phyloP scores from a whole-genome alignment of 1,140 invertebrate species.

The Cyclina sinensis region DNA sequence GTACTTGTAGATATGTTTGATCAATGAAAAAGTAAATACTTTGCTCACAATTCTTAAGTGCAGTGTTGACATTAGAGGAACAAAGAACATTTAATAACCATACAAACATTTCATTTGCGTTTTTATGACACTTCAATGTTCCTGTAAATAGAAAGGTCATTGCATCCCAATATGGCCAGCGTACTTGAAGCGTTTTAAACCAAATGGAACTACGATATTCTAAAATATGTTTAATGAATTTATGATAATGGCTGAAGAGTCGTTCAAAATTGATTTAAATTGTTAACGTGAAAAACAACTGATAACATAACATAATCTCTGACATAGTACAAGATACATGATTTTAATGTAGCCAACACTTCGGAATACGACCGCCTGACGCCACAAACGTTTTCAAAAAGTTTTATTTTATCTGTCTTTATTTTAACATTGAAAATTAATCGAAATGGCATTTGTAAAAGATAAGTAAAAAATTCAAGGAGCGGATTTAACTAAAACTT shows the following conservation, averaged over 20 bases:
- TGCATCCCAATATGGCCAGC: not conserved
- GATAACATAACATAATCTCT: not conserved
- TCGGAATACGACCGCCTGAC: no score
- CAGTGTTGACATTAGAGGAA: slow-evolving; percentile 40
- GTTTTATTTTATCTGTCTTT: no score
- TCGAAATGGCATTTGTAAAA: no score
- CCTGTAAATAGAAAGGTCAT: slow-evolving; percentile 14
- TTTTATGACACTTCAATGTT: slow-evolving; percentile 43
- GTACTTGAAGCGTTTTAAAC: not conserved
- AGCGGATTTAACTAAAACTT: no score
- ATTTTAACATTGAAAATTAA: no score
- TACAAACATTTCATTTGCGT: slow-evolving; percentile 40
- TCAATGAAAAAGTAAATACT: slow-evolving; percentile 28
- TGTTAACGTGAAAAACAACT: not conserved
- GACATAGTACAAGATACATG: no score
- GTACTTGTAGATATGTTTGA: slow-evolving; percentile 33
- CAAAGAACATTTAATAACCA: slow-evolving; percentile 32
- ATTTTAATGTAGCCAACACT: no score
- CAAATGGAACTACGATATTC: not conserved
- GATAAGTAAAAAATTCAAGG: no score
- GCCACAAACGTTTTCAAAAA: no score
- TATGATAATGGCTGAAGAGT: slow-evolving; percentile 15
- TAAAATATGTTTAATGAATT: slow-evolving; percentile 9
- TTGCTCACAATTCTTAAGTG: slow-evolving; percentile 32
- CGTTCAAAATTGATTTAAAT: slow-evolving; percentile 41